A percentile compares a stretch with the other conserved stretches of the same genome.
phyloP scores from a whole-genome alignment of 2,888 invertebrate genomes.

The Acanthosepion esculentum region DNA sequence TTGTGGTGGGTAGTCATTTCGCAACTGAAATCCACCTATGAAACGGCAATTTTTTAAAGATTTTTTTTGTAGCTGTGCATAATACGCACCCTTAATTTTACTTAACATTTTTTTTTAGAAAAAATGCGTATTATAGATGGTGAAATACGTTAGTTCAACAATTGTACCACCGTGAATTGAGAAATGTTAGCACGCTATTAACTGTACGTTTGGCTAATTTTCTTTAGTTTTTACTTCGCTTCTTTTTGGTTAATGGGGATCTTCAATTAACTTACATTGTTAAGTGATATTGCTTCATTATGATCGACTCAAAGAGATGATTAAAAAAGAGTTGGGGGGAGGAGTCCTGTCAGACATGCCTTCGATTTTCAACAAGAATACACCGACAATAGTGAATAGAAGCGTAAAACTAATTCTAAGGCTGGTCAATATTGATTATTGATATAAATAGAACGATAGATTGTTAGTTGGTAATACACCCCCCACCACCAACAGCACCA shows the following conservation, averaged over 20 bases:
- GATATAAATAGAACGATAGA: no score
- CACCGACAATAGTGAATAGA: no score
- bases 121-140: background rate
- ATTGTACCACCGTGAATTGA: background rate
- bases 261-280: background rate
- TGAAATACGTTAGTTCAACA: background rate
- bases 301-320: background rate
- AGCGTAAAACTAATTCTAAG: background rate
- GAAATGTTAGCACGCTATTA: background rate
- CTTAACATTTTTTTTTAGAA: background rate
- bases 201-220: background rate
- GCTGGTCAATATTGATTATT: no score
- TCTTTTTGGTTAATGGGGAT: background rate
- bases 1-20: no score
- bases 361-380: background rate
- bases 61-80: no score
- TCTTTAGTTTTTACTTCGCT: background rate
- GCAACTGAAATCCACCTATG: no score
- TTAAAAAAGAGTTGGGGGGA: fast-evolving
- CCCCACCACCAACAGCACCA: no score
- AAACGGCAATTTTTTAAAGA: no score
- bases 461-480: no score
- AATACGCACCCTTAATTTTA: no score
- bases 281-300: background rate
- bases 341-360: no score